phyloP scores from a whole-genome alignment of 2,797 vertebrate genomes.

The Pempheris klunzingeri region DNA sequence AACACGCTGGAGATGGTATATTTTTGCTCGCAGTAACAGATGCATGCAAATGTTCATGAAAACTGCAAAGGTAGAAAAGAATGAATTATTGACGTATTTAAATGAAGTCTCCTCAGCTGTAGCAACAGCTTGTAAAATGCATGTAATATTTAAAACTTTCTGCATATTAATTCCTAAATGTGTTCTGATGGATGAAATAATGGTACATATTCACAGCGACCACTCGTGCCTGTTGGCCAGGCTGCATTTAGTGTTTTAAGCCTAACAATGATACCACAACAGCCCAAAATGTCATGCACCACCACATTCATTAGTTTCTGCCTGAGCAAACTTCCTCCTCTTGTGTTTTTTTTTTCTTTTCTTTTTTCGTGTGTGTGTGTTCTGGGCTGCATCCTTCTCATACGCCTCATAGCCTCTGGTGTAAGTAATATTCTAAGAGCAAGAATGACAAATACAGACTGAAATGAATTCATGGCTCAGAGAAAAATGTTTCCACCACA shows the following conservation, averaged over 20 bases:
- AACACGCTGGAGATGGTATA: not conserved
- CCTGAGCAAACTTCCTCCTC: conserved; percentile 14
- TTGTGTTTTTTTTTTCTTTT: not conserved
- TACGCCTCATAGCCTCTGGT: conserved; percentile 20
- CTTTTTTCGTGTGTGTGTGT: not conserved
- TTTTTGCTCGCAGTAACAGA: not conserved
- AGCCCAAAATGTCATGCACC: conserved; percentile 20
- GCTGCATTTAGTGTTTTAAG: conserved; percentile 12
- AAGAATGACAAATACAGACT: conserved; percentile 1
- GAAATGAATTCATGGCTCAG: conserved; percentile 2
- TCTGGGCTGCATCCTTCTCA: conserved; percentile 5
- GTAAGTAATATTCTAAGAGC: conserved; percentile 26
- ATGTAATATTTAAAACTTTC: not conserved
- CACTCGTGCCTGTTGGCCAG: not conserved
- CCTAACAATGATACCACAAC: conserved; percentile 18
- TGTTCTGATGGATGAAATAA: not conserved
- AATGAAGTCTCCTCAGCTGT: not conserved
- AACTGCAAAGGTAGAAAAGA: not conserved
- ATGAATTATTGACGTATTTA: not conserved
- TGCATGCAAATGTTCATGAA: not conserved
- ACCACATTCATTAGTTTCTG: conserved; percentile 34
- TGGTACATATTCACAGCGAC: not conserved
- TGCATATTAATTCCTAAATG: not conserved
- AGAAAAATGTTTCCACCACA: not conserved
- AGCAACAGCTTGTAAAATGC: conserved; percentile 2